Evolutionary conservation across 2,797 vertebrate genomes (phyloP), one percentile per base, ranked within the genome.

Genomic region (Peromyscus eremicus): DNA sequence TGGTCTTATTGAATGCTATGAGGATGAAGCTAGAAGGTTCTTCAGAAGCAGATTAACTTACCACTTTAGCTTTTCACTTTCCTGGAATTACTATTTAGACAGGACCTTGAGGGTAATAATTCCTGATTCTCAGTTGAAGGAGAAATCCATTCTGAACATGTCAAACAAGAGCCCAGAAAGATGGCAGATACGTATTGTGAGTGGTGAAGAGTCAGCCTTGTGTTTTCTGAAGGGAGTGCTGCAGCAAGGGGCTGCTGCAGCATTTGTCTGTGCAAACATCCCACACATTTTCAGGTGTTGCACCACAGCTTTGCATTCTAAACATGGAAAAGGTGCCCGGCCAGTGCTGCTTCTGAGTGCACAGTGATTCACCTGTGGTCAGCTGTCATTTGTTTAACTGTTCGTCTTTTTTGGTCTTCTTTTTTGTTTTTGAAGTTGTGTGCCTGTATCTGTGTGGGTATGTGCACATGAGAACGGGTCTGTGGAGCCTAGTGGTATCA

Each of bases 321-420:
- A 25, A 57, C 13, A 0, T 13, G 17, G 89, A 13, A 52, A 64
- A 64, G 46, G 10, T 1, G 1, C 66, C 34, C 5, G 10, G 46
- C 55, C 88, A 5, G 6, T 83, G 11, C 27, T 73, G 21, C 55
- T 19, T 57, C 0, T 19, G 12, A 37, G 49, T 34, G 29, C 1
- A 0, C 11, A n/a, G 0, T 29, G 11, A 29, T 32, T 13, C 0
- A 0, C 57, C 12, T 7, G 0, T 71, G 55, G n/a, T 55, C 10
- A 49, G 37, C 70, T 17, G 2, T 66, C 0, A 12, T 71, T 49
- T 21, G 2, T 6, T 2, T 71, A n/a, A 60, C 55, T 37, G 1
- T 23, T 27, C 1, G 4, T n/a, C 12, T 2, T 27, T 66, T 76
- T 29, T 19, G 14, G 55, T 52, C 14, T 52, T 77, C 29, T 19